These are phyloP conservation scores for Megalonaias nervosa DNA, from an alignment of 1,140 invertebrate genomes.

Conservation along the genomic window DNA sequence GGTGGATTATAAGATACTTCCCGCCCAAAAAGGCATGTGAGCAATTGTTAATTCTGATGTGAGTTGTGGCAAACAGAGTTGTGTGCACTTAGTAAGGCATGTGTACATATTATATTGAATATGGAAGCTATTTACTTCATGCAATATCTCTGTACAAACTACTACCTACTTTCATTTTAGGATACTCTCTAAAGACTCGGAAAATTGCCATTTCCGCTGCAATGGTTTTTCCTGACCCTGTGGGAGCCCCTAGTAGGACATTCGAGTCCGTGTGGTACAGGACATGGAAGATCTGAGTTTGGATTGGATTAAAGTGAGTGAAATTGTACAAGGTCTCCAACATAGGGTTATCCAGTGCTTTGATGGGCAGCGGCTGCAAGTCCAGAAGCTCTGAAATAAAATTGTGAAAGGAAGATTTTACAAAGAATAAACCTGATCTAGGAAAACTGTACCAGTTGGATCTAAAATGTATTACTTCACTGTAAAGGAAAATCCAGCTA, in stretches of 20 bases:
- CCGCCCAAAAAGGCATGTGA: too few relatives aligned
- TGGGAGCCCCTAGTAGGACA: constrained; percentile 96
- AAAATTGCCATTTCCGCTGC: constrained; percentile 99
- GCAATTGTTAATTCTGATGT: too few relatives aligned
- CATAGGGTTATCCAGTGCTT: constrained; percentile 82
- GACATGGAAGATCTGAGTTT: constrained; percentile 98
- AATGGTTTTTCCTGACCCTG: constrained; percentile 99
- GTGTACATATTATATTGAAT: too few relatives aligned
- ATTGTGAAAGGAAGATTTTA: constrained; percentile 1
- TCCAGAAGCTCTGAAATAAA: constrained; percentile 84
- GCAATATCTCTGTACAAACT: background rate
- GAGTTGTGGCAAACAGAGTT: too few relatives aligned
- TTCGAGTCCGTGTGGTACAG: constrained; percentile 97
- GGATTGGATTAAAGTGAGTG: constrained; percentile 98
- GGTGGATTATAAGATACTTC: too few relatives aligned
- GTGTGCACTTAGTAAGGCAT: too few relatives aligned
- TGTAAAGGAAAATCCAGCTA: too few relatives aligned
- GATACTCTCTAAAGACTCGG: constrained; percentile 88
- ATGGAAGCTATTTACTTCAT: too few relatives aligned
- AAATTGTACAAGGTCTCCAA: constrained; percentile 92
- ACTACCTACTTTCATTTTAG: constrained; percentile 82
- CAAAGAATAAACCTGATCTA: background rate
- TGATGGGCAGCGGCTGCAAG: constrained; percentile 90
- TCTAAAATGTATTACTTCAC: too few relatives aligned
- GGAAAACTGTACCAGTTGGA: too few relatives aligned